These are phyloP conservation scores for Neomonachus schauinslandi DNA, from an alignment of 2,113 vertebrate genomes.

Conservation along the genomic window DNA sequence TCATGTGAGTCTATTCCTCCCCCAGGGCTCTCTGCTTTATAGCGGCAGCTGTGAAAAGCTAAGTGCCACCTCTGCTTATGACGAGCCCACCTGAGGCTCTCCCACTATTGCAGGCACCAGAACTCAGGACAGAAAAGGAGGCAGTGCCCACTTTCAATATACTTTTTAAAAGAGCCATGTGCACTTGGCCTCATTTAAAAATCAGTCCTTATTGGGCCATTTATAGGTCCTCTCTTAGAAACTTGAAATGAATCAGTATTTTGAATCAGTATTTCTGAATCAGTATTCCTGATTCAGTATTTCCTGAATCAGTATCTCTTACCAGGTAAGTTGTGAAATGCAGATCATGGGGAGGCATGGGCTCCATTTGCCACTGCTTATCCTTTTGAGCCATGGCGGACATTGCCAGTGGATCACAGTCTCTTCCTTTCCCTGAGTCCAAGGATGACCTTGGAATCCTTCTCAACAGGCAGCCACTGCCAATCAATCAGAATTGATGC, in stretches of 20 bases:
- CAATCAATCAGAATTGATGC: background rate
- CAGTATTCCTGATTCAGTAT: too few relatives aligned
- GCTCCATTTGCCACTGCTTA: rapidly evolving
- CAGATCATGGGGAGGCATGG: background rate
- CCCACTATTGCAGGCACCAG: background rate
- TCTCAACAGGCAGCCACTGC: background rate
- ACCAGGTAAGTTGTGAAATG: background rate
- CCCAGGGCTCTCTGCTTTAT: background rate
- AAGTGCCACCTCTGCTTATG: background rate
- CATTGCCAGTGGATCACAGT: background rate
- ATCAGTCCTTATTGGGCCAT: background rate
- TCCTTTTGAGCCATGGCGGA: background rate
- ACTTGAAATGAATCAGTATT: background rate
- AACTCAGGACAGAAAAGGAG: background rate
- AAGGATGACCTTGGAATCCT: background rate
- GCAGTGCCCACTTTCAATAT: background rate
- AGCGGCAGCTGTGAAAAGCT: background rate
- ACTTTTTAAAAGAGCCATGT: background rate
- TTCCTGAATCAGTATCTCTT: too few relatives aligned
- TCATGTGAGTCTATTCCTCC: rapidly evolving
- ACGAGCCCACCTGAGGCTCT: background rate
- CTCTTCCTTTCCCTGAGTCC: background rate
- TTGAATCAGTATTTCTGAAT: background rate
- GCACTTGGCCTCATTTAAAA: background rate
- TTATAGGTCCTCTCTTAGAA: background rate